Evolutionary conservation across 2,888 invertebrate species (phyloP).

Genomic region (Pyrgus malvae): DNA sequence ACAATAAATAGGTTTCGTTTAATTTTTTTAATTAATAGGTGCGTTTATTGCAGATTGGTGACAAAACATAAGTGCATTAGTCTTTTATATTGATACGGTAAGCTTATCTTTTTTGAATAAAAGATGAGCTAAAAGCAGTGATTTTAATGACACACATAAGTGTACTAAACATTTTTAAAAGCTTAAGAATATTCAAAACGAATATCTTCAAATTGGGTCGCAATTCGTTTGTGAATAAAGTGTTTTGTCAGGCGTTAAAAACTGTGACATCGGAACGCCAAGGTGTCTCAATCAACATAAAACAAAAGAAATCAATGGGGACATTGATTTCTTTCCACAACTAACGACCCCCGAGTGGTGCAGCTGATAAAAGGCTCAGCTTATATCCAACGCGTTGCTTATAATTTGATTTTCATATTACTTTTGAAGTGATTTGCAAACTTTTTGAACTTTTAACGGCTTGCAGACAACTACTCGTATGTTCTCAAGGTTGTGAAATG

Average conservation of each 20-base stretch:
- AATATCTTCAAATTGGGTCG: constrained; percentile 36
- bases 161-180: no score
- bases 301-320: constrained; percentile 83
- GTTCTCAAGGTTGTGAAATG: no score
- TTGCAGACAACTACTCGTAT: no score
- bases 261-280: constrained; percentile 59
- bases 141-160: no score
- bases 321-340: constrained; percentile 82
- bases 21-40: no score
- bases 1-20: no score
- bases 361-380: constrained; percentile 63
- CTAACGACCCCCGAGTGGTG: constrained; percentile 74
- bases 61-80: no score
- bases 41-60: no score
- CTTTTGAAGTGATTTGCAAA: background rate
- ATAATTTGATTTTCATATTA: constrained; percentile 3
- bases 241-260: constrained; percentile 70
- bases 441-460: no score
- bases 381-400: constrained; percentile 13
- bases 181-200: background rate
- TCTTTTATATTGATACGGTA: no score
- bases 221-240: constrained; percentile 67
- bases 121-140: no score
- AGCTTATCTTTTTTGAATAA: no score
- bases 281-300: constrained; percentile 83